Base-by-base conservation (phyloP, 1,140 invertebrate genomes). In the Thaumatotibia leucotreta region DNA sequence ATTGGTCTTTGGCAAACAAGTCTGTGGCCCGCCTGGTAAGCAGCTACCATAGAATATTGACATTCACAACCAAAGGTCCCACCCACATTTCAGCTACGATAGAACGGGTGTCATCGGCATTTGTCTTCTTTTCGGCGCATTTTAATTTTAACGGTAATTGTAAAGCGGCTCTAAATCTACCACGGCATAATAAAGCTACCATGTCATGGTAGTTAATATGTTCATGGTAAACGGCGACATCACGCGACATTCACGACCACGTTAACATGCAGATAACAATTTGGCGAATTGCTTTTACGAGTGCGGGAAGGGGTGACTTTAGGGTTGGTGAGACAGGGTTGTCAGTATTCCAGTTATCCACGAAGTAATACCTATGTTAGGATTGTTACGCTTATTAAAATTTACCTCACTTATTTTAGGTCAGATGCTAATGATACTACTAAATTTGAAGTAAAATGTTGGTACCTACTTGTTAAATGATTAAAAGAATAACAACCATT, bases 201-300 rank as follows among this genome's bases (percentile, higher is more conserved):
- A 45, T 45, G 39, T 45, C 39, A 45, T 20, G 35, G 35, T 20
- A 45, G 39, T 45, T 45, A 17, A 45, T 45, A 45, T 20, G 39
- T 20, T 45, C 14, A 45, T 20, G 39, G 39, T 17, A 45, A 45
- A 45, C 17, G 39, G 70, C 67, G 74, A 76, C 74, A 80, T 63
- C 64, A 73, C 66, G 72, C 66, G 80, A 84, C 80, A 79, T 72
- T 73, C 65, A 64, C 70, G 77, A 84, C 82, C 39, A 58, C 52
- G 86, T 88, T 89, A 83, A 86, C 86, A 89, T 86, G 87, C 79
- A 84, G 82, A 89, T 89, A 89, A 89, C 83, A 86, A 89, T 89
- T 89, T 89, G 76, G 73, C 72, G 80, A 89, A 89, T 86, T 84
- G 84, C 85, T 82, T 88, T 81, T 81, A 84, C 82, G 85, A 80